Conservation (phyloP, 1,140 invertebrate species). For the Leptoteleia sp. region DNA sequence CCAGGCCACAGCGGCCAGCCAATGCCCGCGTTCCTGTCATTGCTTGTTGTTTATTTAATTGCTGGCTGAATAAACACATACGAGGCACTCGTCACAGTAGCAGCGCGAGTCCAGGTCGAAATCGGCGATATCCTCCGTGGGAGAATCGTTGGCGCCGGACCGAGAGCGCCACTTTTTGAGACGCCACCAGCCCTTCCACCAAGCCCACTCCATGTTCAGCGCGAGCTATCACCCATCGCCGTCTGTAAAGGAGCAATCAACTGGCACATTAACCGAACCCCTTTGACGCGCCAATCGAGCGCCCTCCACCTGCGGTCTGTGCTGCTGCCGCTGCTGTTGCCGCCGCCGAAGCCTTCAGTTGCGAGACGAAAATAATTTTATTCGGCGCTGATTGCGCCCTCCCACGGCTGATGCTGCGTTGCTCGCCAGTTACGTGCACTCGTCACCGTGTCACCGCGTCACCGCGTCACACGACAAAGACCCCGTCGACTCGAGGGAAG, state of each 20-base stretch:
- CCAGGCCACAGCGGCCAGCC: slow-evolving; percentile 19
- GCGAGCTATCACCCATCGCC: slow-evolving; percentile 46
- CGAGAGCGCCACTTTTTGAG: slow-evolving; percentile 85
- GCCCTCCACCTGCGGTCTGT: too few species aligned
- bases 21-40: slow-evolving; percentile 10
- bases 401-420: too few species aligned
- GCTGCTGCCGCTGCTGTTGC: too few species aligned
- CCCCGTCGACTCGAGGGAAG: too few species aligned
- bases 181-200: slow-evolving; percentile 89
- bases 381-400: too few species aligned
- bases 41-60: slow-evolving; percentile 3
- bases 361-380: too few species aligned
- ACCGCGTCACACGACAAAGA: too few species aligned
- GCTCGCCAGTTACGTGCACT: too few species aligned
- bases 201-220: slow-evolving; percentile 86
- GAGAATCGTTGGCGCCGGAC: slow-evolving; percentile 73
- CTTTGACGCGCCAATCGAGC: not conserved
- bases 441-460: too few species aligned
- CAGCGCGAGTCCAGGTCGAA: slow-evolving; percentile 84
- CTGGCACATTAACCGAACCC: slow-evolving; percentile 28
- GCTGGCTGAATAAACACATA: slow-evolving; percentile 68
- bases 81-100: slow-evolving; percentile 87
- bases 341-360: too few species aligned
- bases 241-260: slow-evolving; percentile 54
- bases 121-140: slow-evolving; percentile 77